Percentiles rank a stretch among this genome's conserved stretches.
Evolutionary conservation across 2,888 invertebrate genomes (phyloP).

Genomic region (Pseudococcus longispinus): DNA sequence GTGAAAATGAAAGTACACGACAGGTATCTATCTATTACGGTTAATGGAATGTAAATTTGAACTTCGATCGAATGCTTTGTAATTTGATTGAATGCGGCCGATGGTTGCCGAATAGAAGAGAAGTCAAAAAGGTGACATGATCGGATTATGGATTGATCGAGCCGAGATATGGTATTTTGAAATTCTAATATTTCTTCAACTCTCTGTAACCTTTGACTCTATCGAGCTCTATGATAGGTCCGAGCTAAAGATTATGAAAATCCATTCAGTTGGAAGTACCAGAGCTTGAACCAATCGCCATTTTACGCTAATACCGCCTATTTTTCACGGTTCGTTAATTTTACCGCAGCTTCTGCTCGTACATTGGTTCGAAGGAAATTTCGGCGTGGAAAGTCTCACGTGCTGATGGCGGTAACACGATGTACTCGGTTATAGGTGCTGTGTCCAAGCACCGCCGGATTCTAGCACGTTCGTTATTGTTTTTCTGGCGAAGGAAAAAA

Average conservation of each 20-base stretch:
- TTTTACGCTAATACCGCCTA: slow-evolving; percentile 19
- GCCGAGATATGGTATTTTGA: background rate
- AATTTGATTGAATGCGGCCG: background rate
- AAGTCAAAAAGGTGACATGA: slow-evolving; percentile 3
- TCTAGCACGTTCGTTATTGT: background rate
- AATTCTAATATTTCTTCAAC: background rate
- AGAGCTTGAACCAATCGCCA: background rate
- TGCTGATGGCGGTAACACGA: background rate
- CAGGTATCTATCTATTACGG: background rate
- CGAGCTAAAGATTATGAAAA: background rate
- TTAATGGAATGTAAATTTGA: background rate
- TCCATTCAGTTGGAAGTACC: background rate
- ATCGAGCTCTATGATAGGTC: background rate
- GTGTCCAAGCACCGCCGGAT: background rate
- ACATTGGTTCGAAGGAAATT: background rate
- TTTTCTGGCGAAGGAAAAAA: background rate
- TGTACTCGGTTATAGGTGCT: no score
- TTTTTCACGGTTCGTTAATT: slow-evolving; percentile 38
- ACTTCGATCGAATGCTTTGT: background rate
- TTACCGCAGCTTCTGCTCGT: background rate
- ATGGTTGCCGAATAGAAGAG: background rate
- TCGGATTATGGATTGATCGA: background rate
- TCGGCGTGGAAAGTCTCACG: background rate
- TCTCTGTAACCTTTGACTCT: background rate
- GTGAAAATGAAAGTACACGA: slow-evolving; percentile 8